Base-by-base conservation (phyloP, 2,888 invertebrate species). In the Dryomyza anilis region DNA sequence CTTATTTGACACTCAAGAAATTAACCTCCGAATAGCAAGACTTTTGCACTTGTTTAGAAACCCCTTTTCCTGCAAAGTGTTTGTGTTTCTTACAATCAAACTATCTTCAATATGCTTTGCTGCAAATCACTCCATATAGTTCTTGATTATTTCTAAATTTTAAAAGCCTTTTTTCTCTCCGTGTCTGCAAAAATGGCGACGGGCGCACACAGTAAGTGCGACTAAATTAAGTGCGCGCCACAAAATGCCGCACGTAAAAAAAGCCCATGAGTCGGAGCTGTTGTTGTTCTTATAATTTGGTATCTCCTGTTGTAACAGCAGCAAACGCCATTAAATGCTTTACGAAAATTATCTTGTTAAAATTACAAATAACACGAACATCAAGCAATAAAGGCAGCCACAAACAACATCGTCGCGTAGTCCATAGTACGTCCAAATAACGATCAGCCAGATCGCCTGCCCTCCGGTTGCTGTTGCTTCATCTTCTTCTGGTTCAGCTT, bases 291-390 rank as follows among this genome's bases (percentile, higher is more conserved):
- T 30, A 10, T n/a, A n/a, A n/a, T n/a, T n/a, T n/a, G n/a, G n/a
- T n/a, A n/a, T n/a, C n/a, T n/a, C n/a, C 36, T 30, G 29, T 48
- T 21, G 43, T n/a, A n/a, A 16, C 23, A 33, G 39, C 21, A 52
- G 61, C 52, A 58, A 60, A 50, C 62, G 66, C 77, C 79, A 79
- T 81, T 81, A 79, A 79, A 79, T 77, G 79, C 75, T 76, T 75
- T 76, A 62, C 74, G 74, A 79, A 81, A 79, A 79, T 79, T 79
- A 79, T 79, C 79, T 79, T 81, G 79, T 79, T 79, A 80, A 79
- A 80, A 78, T 79, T 80, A 80, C 79, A 81, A 81, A 81, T 79
- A 79, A 80, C 81, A 80, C 76, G 77, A 79, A 76, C 74, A 73
- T 74, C 73, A 65, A 75, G 76, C 72, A 76, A 75, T 80, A 78